phyloP scores from a whole-genome alignment of 2,797 vertebrate species.

The Hippoglossus hippoglossus region DNA sequence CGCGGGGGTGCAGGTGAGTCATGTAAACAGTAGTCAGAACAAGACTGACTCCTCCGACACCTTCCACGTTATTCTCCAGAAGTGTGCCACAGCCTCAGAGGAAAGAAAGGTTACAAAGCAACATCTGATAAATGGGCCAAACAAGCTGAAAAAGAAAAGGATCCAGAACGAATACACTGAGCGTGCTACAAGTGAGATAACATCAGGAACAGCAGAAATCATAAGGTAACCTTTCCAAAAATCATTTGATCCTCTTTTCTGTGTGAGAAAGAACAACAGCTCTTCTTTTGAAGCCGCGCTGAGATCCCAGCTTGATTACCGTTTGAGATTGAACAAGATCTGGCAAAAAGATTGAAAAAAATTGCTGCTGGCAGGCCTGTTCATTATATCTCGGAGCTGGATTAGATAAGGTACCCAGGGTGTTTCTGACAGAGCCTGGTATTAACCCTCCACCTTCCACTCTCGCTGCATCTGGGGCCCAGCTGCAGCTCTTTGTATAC shows the following conservation, averaged over 20 bases:
- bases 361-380: constrained; percentile 66
- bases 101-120: constrained; percentile 51
- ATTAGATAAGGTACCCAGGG: constrained; percentile 66
- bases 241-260: constrained; percentile 58
- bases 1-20: constrained; percentile 28
- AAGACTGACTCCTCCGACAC: constrained; percentile 31
- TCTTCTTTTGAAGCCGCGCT: constrained; percentile 63
- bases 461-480: constrained; percentile 81
- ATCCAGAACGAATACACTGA: constrained; percentile 31
- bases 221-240: constrained; percentile 28
- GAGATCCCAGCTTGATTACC: constrained; percentile 66
- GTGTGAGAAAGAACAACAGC: constrained; percentile 18
- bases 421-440: constrained; percentile 60
- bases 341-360: constrained; percentile 60
- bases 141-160: constrained; percentile 32
- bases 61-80: constrained; percentile 27
- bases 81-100: constrained; percentile 33
- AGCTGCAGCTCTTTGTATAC: constrained; percentile 74
- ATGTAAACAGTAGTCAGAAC: constrained; percentile 47
- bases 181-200: constrained; percentile 49
- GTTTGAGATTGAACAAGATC: constrained; percentile 70
- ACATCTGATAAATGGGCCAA: constrained; percentile 51
- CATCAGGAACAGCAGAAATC: constrained; percentile 60
- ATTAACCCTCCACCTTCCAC: constrained; percentile 67
- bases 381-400: constrained; percentile 64